A percentile compares a stretch with the other conserved stretches of the same genome.
phyloP scores from a whole-genome alignment of 2,113 vertebrate genomes.

The Cephalopholis sonnerati region DNA sequence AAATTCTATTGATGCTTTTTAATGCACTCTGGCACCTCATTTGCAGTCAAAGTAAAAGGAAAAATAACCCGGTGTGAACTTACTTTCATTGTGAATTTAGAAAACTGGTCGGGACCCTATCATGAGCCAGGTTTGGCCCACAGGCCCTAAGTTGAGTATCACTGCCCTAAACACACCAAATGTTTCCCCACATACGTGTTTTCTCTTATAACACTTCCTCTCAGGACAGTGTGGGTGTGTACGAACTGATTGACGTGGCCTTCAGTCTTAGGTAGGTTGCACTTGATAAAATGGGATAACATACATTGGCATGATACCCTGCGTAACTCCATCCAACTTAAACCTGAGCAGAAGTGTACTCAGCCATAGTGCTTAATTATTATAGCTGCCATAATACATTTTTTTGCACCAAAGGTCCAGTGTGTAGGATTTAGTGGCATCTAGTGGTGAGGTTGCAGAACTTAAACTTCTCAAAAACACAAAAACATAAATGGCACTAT shows the following conservation, averaged over 20 bases:
- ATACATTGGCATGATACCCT: background rate
- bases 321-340: background rate
- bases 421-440: too few relatives aligned
- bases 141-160: too few relatives aligned
- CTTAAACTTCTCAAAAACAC: too few relatives aligned
- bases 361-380: background rate
- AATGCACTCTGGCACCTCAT: too few relatives aligned
- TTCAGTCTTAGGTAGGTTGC: background rate
- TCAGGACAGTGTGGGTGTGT: background rate
- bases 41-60: too few relatives aligned
- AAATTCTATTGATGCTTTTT: too few relatives aligned
- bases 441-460: too few relatives aligned
- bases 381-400: background rate
- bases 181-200: background rate
- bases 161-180: background rate
- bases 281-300: background rate
- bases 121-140: too few relatives aligned
- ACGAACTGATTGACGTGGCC: background rate
- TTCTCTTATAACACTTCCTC: background rate
- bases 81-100: too few relatives aligned
- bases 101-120: too few relatives aligned
- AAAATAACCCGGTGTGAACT: too few relatives aligned
- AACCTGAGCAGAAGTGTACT: background rate
- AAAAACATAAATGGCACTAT: too few relatives aligned
- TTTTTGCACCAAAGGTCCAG: background rate